Evolutionary conservation across 2,888 invertebrate genomes (phyloP).

Genomic region (Halictus quadricinctus): DNA sequence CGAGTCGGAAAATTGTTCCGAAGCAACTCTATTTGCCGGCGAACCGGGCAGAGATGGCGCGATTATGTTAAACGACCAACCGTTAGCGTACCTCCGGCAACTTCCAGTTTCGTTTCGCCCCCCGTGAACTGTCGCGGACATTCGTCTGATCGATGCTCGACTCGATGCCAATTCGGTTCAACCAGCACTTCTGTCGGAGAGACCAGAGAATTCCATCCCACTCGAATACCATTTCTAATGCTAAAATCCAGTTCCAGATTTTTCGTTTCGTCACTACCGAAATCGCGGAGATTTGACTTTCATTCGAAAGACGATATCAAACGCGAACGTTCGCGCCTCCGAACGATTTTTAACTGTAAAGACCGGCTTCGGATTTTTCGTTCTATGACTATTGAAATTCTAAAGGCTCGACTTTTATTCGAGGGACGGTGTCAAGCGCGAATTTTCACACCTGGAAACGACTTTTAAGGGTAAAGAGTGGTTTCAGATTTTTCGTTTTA

Average conservation of each 20-base stretch:
- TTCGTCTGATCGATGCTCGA: constrained; percentile 1
- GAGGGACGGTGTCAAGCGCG: neutral
- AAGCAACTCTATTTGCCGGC: constrained; percentile 40
- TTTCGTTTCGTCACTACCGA: neutral
- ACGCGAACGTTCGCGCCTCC: neutral
- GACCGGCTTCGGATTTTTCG: neutral
- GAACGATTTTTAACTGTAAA: neutral
- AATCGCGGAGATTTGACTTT: too few species aligned
- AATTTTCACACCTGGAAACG: neutral
- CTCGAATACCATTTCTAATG: neutral
- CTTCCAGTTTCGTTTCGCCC: constrained; percentile 20
- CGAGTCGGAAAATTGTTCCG: constrained; percentile 41
- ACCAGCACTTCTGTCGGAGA: neutral
- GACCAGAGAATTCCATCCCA: neutral
- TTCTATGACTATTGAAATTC: too few species aligned
- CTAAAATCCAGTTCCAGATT: neutral
- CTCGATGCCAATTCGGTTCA: neutral
- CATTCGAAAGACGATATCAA: neutral
- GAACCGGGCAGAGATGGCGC: constrained; percentile 31
- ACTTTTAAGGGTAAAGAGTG: neutral
- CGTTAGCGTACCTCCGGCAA: constrained; percentile 13
- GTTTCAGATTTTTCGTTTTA: neutral
- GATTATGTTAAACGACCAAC: constrained; percentile 40
- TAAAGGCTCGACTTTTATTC: neutral
- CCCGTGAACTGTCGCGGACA: neutral